phyloP scores from a whole-genome alignment of 2,888 invertebrate species.

The Drosophila lutescens region DNA sequence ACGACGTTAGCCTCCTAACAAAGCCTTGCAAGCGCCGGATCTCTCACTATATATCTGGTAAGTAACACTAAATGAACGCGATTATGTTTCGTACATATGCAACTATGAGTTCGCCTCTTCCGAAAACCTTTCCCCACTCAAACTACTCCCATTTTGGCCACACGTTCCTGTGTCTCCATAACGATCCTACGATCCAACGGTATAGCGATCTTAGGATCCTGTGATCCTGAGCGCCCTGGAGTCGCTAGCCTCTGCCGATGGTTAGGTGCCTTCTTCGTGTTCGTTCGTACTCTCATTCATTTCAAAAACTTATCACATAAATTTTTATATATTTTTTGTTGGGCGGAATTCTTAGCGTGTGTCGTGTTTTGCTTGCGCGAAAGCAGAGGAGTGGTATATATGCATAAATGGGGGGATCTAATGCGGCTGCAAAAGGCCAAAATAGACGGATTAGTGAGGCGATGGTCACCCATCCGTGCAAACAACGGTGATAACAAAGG shows the following conservation, averaged over 20 bases:
- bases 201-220: not conserved
- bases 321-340: constrained; percentile 67
- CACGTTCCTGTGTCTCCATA: constrained; percentile 14
- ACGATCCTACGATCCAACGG: not conserved
- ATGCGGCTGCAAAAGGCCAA: constrained; percentile 66
- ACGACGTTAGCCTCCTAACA: constrained; percentile 44
- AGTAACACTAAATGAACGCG: constrained; percentile 59
- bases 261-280: constrained; percentile 10
- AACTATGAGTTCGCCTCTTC: constrained; percentile 35
- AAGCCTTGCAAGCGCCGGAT: constrained; percentile 49
- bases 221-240: constrained; percentile 13
- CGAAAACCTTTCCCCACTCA: constrained; percentile 5
- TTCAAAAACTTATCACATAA: constrained; percentile 83
- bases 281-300: constrained; percentile 41
- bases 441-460: constrained; percentile 59
- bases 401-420: constrained; percentile 5
- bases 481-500: constrained; percentile 27
- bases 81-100: constrained; percentile 45
- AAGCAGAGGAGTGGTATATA: constrained; percentile 55
- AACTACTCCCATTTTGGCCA: constrained; percentile 34
- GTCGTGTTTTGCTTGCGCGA: constrained; percentile 55
- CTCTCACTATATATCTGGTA: constrained; percentile 49
- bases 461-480: constrained; percentile 19
- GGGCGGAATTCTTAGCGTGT: constrained; percentile 80
- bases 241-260: constrained; percentile 9